These are phyloP conservation scores for Oxyteleia sp. DNA, from an alignment of 2,888 invertebrate species.

Conservation along the genomic window DNA sequence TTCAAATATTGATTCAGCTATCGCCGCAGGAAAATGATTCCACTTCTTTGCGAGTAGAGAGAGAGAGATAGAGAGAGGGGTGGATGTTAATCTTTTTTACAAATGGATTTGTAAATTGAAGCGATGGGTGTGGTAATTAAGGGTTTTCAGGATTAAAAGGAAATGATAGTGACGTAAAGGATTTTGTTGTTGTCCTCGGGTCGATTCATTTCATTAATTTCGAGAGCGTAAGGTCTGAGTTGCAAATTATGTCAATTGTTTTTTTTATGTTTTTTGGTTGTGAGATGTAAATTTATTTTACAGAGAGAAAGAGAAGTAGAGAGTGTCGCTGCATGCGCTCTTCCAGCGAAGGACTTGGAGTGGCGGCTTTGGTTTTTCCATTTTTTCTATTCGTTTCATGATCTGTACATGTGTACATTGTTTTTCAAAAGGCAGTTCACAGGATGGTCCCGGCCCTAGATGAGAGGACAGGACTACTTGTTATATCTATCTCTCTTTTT, in stretches of 20 bases:
- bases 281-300: no score
- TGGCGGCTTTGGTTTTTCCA: conserved; percentile 44
- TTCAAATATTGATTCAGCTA: conserved; percentile 13
- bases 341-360: conserved; percentile 42
- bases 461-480: conserved; percentile 50
- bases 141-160: background rate
- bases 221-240: no score
- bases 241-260: no score
- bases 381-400: conserved; percentile 39
- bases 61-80: no score
- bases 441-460: conserved; percentile 11
- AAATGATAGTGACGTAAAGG: background rate
- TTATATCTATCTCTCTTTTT: conserved; percentile 52
- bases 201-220: no score
- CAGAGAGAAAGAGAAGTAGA: no score
- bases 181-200: background rate
- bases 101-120: background rate
- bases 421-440: conserved; percentile 14
- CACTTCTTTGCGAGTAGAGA: background rate
- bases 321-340: conserved; percentile 47
- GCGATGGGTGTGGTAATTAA: background rate
- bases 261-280: no score
- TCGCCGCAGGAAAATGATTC: background rate
- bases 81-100: background rate
- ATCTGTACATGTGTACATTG: conserved; percentile 16